phyloP scores from a whole-genome alignment of 2,888 invertebrate genomes.

The Sesia apiformis region DNA sequence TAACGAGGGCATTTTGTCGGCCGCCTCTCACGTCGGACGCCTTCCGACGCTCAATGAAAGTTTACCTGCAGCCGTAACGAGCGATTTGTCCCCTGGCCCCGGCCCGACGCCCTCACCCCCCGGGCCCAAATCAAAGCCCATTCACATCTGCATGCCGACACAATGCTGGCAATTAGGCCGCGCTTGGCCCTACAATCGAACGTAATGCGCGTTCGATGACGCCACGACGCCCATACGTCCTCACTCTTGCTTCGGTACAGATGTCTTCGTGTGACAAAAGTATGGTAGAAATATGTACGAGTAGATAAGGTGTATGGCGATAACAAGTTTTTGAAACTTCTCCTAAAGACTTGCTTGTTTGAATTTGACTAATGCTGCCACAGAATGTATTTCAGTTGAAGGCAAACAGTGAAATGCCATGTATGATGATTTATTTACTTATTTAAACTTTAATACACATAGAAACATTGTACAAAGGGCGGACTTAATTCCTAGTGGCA shows the following conservation, averaged over 20 bases:
- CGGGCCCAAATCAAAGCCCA: constrained; percentile 74
- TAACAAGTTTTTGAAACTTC: too few species aligned
- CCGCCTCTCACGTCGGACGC: constrained; percentile 73
- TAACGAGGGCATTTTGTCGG: constrained; percentile 75
- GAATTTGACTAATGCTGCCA: too few species aligned
- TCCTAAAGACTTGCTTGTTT: too few species aligned
- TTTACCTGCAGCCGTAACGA: constrained; percentile 75
- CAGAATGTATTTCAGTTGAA: too few species aligned
- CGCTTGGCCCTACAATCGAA: constrained; percentile 69
- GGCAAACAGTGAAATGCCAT: too few species aligned
- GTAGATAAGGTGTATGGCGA: too few species aligned
- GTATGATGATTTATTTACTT: too few species aligned
- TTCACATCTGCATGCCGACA: constrained; percentile 76
- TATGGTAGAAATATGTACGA: too few species aligned
- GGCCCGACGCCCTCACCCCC: constrained; percentile 45
- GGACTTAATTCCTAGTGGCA: too few species aligned
- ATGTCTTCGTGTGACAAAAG: too few species aligned
- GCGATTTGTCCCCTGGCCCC: constrained; percentile 73
- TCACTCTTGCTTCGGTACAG: background rate
- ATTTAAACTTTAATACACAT: too few species aligned
- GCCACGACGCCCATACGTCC: constrained; percentile 9
- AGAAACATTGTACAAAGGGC: too few species aligned
- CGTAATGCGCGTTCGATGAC: constrained; percentile 67
- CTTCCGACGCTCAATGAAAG: constrained; percentile 75
- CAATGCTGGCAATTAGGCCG: constrained; percentile 75